phyloP scores from a whole-genome alignment of 1,140 invertebrate genomes.

The Apis mellifera region DNA sequence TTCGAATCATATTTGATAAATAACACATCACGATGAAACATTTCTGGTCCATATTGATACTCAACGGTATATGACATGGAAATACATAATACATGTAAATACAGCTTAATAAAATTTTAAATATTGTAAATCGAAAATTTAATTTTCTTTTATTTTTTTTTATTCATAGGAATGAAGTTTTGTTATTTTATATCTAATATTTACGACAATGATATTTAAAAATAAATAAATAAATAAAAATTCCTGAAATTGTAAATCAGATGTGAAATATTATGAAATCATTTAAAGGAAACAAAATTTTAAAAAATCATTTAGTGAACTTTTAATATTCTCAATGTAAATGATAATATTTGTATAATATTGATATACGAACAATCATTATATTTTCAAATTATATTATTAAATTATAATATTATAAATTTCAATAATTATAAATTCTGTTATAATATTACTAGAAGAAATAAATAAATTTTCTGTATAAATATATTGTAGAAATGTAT shows the following conservation, averaged over 20 bases:
- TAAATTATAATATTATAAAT: not conserved
- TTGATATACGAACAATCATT: not conserved
- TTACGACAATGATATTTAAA: not conserved
- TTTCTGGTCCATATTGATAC: no score
- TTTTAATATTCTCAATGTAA: not conserved
- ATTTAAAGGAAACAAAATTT: not conserved
- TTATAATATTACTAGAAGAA: slow-evolving; percentile 13
- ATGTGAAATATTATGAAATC: not conserved
- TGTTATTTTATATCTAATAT: not conserved
- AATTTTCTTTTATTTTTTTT: not conserved
- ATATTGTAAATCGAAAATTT: not conserved
- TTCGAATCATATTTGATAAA: no score
- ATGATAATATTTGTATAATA: slow-evolving; percentile 1
- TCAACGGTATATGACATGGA: no score
- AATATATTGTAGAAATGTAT: slow-evolving; percentile 32
- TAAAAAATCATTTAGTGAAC: not conserved
- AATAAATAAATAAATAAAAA: not conserved
- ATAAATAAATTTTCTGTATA: slow-evolving; percentile 34
- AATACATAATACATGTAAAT: no score
- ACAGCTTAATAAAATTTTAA: not conserved
- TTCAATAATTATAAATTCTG: not conserved
- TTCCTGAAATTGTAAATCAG: not conserved
- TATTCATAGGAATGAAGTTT: not conserved
- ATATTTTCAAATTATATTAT: not conserved
- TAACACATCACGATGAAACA: no score